Percentiles rank a stretch among this genome's conserved stretches.
Evolutionary conservation across 2,113 vertebrate genomes (phyloP).

Genomic region (Neogale vison): DNA sequence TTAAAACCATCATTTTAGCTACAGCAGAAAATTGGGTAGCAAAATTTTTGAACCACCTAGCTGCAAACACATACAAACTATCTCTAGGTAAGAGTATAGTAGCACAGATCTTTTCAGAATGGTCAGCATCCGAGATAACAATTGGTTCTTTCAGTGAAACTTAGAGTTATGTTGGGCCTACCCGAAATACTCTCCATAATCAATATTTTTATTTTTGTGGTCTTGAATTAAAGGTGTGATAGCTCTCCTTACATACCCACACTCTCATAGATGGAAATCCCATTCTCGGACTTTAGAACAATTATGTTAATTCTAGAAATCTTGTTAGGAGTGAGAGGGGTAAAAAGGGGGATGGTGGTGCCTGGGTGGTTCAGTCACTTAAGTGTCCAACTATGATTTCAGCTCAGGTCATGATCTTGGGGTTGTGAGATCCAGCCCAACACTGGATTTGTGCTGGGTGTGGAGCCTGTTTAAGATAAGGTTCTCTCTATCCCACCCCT

Average conservation of each 20-base stretch:
- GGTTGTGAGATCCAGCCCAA: not conserved
- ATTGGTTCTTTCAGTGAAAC: not conserved
- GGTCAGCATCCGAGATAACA: not conserved
- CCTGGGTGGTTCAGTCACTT: not conserved
- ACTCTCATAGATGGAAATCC: not conserved
- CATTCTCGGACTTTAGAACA: not conserved
- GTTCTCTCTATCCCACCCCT: not conserved
- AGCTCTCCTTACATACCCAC: not conserved
- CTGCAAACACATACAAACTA: constrained; percentile 32
- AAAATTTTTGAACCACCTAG: not conserved
- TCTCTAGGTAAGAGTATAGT: not conserved
- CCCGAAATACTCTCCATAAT: not conserved
- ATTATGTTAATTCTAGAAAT: not conserved
- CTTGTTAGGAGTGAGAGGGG: not conserved
- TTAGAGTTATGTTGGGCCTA: not conserved
- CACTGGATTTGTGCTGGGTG: not conserved
- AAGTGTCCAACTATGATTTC: not conserved
- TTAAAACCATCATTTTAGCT: constrained; percentile 22
- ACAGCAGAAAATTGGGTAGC: not conserved
- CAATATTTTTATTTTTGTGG: not conserved
- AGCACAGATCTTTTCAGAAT: not conserved
- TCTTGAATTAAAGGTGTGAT: not conserved
- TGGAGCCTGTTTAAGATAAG: not conserved
- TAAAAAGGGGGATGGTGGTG: no score
- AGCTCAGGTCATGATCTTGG: not conserved